These are phyloP conservation scores for Taenioides sp. DNA, from an alignment of 2,797 vertebrate species.

Conservation along the genomic window DNA sequence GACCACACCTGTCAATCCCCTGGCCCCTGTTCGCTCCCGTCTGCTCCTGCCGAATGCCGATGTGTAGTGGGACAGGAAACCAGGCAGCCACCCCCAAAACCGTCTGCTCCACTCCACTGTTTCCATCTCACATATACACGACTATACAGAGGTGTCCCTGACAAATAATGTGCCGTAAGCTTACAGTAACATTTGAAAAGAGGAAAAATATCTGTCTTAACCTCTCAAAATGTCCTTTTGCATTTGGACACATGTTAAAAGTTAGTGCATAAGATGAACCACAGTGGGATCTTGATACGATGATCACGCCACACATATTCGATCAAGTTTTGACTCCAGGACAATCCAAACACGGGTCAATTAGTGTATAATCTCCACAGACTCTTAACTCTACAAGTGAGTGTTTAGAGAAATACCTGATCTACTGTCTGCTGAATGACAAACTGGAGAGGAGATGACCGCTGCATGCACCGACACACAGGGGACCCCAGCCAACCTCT, in stretches of 20 bases:
- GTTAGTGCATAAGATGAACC: background rate
- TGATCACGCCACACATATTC: conserved; percentile 2
- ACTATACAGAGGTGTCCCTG: background rate
- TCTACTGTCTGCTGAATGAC: background rate
- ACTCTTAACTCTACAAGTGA: background rate
- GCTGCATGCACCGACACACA: background rate
- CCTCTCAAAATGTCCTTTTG: background rate
- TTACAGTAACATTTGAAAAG: conserved; percentile 5
- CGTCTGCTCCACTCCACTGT: background rate
- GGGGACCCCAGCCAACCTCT: background rate
- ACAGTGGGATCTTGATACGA: background rate
- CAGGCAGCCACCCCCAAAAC: background rate
- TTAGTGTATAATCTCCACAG: background rate
- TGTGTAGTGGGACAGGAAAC: conserved; percentile 13
- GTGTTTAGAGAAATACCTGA: background rate
- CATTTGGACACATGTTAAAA: background rate
- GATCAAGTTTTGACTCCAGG: background rate
- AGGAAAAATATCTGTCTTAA: conserved; percentile 1
- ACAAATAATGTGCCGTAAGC: conserved; percentile 4
- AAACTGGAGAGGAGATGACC: background rate
- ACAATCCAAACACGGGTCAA: conserved; percentile 6
- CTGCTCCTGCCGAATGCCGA: background rate
- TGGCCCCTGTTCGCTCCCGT: background rate
- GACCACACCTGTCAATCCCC: background rate
- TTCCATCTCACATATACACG: background rate